Evolutionary conservation across 2,888 invertebrate genomes (phyloP), one percentile per base, ranked within the genome.

Genomic region (Spodoptera exigua): DNA sequence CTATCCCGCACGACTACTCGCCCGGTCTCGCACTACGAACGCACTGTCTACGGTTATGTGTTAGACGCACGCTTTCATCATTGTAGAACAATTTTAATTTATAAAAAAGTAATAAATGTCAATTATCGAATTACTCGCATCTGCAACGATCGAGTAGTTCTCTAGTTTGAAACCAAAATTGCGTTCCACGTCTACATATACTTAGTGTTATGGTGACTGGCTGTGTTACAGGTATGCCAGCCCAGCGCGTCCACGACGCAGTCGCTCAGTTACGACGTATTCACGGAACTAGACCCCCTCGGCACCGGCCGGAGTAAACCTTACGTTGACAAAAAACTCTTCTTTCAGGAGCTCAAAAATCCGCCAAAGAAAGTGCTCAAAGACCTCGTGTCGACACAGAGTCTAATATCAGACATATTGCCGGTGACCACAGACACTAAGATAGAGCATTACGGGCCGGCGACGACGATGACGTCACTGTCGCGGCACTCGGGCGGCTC

Each of bases 341-440:
- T 98, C 95, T 98, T 98, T 95, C 98, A 98, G 95, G 98, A 98
- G 91, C 95, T 98, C 85, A 98, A 98, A 95, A 98, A 98, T 93
- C 98, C 98, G 78, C 98, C 98, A 80, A 98, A 98, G 95, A 98
- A 98, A 94, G 97, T 97, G 70, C 95, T 98, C 81, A 98, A 98
- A 94, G 98, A 98, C 92, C 95, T 98, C 88, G 96, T 96, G 58
- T 91, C 92, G 76, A 86, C 89, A 75, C 89, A 89, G 78, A 81
- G 88, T 81, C 86, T 92, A 68, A 86, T 90, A 73, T 79, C 88
- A 75, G 90, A 91, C 74, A 81, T 89, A 79, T 70, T 86, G 78
- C 86, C 89, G 68, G 82, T 85, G 58, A 82, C 86, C 65, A 83
- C 87, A 74, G 89, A 88, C 68, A 67, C 82, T 58, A 88, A 85